These are phyloP conservation scores for Lysiphlebus fabarum DNA, from an alignment of 1,140 invertebrate genomes.

Conservation along the genomic window DNA sequence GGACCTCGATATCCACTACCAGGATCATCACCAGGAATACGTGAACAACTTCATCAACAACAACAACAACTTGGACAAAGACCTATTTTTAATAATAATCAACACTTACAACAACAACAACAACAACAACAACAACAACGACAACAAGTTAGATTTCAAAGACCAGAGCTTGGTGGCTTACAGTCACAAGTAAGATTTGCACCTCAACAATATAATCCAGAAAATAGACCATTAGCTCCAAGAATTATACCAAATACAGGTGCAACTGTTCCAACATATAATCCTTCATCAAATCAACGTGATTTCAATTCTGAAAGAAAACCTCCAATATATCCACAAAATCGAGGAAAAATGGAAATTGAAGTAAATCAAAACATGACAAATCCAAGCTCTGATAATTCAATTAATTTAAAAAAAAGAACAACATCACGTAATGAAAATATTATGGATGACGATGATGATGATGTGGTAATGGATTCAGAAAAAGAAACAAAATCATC, in stretches of 20 bases:
- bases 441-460: slow-evolving; percentile 29
- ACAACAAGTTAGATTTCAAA: slow-evolving; percentile 13
- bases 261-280: background rate
- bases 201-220: slow-evolving; percentile 1
- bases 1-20: slow-evolving; percentile 3
- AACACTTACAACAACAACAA: slow-evolving; percentile 7
- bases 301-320: background rate
- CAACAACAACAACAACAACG: slow-evolving; percentile 12
- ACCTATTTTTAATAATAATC: slow-evolving; percentile 2
- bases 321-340: background rate
- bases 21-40: slow-evolving; percentile 15
- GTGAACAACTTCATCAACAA: slow-evolving; percentile 7
- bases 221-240: slow-evolving; percentile 5
- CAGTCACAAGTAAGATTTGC: background rate
- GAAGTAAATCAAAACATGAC: background rate
- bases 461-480: slow-evolving; percentile 38
- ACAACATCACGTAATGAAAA: slow-evolving; percentile 15
- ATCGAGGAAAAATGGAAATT: slow-evolving; percentile 7
- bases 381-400: background rate
- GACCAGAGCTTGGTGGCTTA: slow-evolving; percentile 12
- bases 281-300: background rate
- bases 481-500: slow-evolving; percentile 9
- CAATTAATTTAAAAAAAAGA: slow-evolving; percentile 16
- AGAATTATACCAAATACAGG: slow-evolving; percentile 14
- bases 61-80: background rate